Evolutionary conservation across 2,113 vertebrate species (phyloP).

Genomic region (Lophius piscatorius): DNA sequence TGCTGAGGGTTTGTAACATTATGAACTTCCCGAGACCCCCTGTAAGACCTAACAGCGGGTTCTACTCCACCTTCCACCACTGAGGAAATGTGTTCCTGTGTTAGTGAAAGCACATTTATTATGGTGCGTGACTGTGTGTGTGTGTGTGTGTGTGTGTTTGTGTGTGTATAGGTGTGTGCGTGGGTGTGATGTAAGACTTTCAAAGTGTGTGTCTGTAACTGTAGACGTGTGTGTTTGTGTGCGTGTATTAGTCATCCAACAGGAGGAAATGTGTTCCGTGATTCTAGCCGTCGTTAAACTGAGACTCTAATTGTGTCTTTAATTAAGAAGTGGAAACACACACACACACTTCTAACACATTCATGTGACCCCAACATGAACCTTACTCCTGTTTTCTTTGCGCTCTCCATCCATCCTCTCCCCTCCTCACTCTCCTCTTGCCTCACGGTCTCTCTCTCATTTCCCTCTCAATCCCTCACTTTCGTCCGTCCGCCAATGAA

Average conservation of each 20-base stretch:
- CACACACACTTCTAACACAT: not conserved
- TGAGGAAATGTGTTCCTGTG: not conserved
- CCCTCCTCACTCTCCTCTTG: not conserved
- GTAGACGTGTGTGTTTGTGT: conserved; percentile 9
- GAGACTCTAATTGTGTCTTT: conserved; percentile 64
- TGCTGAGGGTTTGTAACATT: conserved; percentile 26
- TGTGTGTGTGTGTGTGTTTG: conserved; percentile 5
- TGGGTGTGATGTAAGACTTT: too few relatives aligned
- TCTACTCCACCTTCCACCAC: too few relatives aligned
- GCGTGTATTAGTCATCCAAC: conserved; percentile 40
- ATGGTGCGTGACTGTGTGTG: too few relatives aligned
- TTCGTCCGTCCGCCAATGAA: too few relatives aligned
- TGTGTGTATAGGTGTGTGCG: not conserved
- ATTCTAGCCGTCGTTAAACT: conserved; percentile 52
- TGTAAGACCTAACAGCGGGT: conserved; percentile 4
- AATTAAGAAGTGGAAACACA: conserved; percentile 62
- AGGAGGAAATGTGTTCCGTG: conserved; percentile 56
- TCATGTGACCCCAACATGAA: conserved; percentile 38
- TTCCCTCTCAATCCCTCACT: not conserved
- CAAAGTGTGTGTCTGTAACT: not conserved
- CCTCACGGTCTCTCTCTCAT: too few relatives aligned
- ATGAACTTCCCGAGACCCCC: conserved; percentile 35
- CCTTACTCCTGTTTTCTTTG: conserved; percentile 23
- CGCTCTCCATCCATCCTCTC: not conserved
- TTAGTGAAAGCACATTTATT: too few relatives aligned